phyloP scores from a whole-genome alignment of 2,888 invertebrate species.

The Synergus laeviventris region DNA sequence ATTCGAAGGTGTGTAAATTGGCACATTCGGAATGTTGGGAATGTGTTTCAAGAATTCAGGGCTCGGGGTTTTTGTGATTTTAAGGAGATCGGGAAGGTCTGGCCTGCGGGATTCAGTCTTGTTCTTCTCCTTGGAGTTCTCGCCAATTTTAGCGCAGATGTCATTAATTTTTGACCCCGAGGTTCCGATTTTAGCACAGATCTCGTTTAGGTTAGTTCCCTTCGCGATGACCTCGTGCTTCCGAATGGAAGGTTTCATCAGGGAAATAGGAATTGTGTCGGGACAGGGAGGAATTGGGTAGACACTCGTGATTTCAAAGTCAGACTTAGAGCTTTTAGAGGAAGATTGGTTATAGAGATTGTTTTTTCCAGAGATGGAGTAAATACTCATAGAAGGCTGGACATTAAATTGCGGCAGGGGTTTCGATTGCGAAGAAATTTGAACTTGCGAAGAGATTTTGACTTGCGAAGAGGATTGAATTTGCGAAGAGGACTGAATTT shows the following conservation, averaged over 20 bases:
- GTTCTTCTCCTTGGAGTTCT: slow-evolving; percentile 71
- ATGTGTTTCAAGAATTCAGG: slow-evolving; percentile 61
- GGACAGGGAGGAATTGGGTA: slow-evolving; percentile 72
- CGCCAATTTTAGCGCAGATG: slow-evolving; percentile 73
- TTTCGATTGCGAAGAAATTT: background rate
- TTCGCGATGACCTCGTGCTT: slow-evolving; percentile 70
- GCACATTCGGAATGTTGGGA: slow-evolving; percentile 70
- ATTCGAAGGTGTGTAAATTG: slow-evolving; percentile 65
- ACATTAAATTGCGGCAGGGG: slow-evolving; percentile 58
- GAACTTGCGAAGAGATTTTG: slow-evolving; percentile 1
- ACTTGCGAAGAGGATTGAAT: background rate
- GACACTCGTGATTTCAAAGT: slow-evolving; percentile 56
- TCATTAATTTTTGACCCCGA: slow-evolving; percentile 72
- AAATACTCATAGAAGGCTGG: slow-evolving; percentile 67
- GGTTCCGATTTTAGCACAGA: slow-evolving; percentile 69
- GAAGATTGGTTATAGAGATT: slow-evolving; percentile 42
- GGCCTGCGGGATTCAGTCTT: slow-evolving; percentile 68
- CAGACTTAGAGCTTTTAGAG: slow-evolving; percentile 43
- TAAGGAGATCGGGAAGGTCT: slow-evolving; percentile 71
- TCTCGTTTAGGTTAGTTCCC: slow-evolving; percentile 69
- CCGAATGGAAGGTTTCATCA: slow-evolving; percentile 69
- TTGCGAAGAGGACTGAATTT: background rate
- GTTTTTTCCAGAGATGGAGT: slow-evolving; percentile 63
- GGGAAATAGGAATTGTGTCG: slow-evolving; percentile 72
- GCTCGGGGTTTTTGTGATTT: slow-evolving; percentile 66